These are phyloP conservation scores for Hypotaenidia philippensis DNA, from an alignment of 2,797 vertebrate species.

Conservation along the genomic window DNA sequence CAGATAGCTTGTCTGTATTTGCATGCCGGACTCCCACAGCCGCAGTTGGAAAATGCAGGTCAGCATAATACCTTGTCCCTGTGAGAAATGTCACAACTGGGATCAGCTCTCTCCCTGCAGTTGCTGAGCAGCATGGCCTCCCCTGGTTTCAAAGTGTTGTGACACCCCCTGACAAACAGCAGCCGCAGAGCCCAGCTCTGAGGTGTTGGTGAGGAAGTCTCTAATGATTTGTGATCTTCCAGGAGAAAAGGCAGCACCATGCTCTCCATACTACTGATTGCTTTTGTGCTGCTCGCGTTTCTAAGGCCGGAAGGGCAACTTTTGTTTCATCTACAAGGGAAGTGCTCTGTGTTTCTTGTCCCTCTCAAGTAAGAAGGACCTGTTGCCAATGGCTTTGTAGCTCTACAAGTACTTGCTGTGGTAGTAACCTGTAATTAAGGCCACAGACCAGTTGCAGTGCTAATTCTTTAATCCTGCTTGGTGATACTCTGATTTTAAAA, in stretches of 20 bases:
- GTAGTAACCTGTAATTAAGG: neutral
- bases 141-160: neutral
- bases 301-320: neutral
- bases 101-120: neutral
- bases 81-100: neutral
- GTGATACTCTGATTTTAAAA: neutral
- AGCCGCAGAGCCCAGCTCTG: neutral
- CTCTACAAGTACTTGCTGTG: neutral
- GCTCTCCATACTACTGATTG: neutral
- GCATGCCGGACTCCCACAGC: neutral
- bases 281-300: neutral
- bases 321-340: neutral
- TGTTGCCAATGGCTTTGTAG: neutral
- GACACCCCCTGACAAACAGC: neutral
- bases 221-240: neutral
- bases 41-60: neutral
- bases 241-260: neutral
- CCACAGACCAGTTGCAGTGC: neutral
- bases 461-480: neutral
- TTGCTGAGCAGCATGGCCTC: neutral
- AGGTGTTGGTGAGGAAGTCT: neutral
- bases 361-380: neutral
- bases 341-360: accelerated
- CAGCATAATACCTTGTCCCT: neutral
- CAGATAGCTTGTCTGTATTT: neutral